phyloP scores from a whole-genome alignment of 2,888 invertebrate species.

The Cryptus armator region DNA sequence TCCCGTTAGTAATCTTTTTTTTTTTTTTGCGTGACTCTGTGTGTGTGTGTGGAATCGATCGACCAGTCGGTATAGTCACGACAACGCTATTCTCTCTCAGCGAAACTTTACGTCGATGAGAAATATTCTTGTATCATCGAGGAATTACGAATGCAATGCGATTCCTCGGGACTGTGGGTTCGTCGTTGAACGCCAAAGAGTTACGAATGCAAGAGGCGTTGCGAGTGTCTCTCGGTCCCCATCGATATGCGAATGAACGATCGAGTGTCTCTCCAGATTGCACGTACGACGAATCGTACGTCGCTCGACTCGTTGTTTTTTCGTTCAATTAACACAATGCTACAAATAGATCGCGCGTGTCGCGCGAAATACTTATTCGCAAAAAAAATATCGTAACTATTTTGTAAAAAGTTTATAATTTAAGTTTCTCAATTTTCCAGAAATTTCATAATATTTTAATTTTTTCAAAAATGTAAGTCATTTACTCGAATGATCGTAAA shows the following conservation, averaged over 20 bases:
- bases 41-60: constrained; percentile 45
- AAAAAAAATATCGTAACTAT: too few species aligned
- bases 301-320: not conserved
- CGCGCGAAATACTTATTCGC: too few species aligned
- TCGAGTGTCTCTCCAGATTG: not conserved
- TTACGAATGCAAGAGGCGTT: not conserved
- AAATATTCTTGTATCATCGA: constrained; percentile 15
- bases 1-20: constrained; percentile 47
- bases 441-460: too few species aligned
- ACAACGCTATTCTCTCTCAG: constrained; percentile 37
- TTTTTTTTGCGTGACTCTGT: constrained; percentile 25
- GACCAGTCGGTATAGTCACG: constrained; percentile 43
- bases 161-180: constrained; percentile 10
- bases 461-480: too few species aligned
- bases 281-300: not conserved
- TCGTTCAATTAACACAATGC: constrained; percentile 47
- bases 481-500: too few species aligned
- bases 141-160: constrained; percentile 7
- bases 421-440: too few species aligned
- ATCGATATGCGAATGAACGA: not conserved
- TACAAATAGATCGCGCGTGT: not conserved
- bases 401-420: too few species aligned
- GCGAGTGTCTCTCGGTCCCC: not conserved
- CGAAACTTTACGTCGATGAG: constrained; percentile 24
- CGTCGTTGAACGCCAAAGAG: not conserved